Evolutionary conservation across 2,797 vertebrate species (phyloP).

Genomic region (Argyrosomus regius): DNA sequence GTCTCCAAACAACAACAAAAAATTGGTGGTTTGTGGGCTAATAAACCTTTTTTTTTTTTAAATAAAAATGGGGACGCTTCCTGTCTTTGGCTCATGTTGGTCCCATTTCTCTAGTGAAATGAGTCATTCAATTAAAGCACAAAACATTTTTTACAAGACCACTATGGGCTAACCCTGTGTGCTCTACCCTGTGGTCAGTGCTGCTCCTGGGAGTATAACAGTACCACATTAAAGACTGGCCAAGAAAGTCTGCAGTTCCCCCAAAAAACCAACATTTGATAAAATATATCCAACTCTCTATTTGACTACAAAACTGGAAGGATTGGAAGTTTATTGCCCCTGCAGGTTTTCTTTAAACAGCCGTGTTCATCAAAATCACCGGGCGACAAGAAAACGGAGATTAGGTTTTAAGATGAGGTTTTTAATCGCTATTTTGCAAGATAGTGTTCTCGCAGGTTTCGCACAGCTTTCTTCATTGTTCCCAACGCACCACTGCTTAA

Average conservation of each 20-base stretch:
- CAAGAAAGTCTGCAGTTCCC: neutral
- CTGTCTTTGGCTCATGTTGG: constrained; percentile 31
- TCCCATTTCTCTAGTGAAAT: constrained; percentile 36
- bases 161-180: constrained; percentile 33
- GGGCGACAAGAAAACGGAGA: neutral
- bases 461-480: constrained; percentile 2
- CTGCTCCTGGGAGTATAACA: constrained; percentile 32
- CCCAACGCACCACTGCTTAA: neutral
- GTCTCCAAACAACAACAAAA: neutral
- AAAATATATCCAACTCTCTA: neutral
- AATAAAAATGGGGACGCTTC: neutral
- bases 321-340: too few species aligned
- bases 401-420: neutral
- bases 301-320: neutral
- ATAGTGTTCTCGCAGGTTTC: neutral
- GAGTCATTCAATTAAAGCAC: constrained; percentile 53
- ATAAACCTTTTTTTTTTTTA: constrained; percentile 6
- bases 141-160: constrained; percentile 31
- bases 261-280: neutral
- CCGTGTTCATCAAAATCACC: neutral
- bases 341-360: neutral
- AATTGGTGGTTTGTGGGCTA: constrained; percentile 17
- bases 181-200: constrained; percentile 32
- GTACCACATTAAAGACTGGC: constrained; percentile 33
- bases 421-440: constrained; percentile 8